These are phyloP conservation scores for Xestoiulus laeticollis DNA, from an alignment of 2,888 invertebrate genomes.

Conservation along the genomic window DNA sequence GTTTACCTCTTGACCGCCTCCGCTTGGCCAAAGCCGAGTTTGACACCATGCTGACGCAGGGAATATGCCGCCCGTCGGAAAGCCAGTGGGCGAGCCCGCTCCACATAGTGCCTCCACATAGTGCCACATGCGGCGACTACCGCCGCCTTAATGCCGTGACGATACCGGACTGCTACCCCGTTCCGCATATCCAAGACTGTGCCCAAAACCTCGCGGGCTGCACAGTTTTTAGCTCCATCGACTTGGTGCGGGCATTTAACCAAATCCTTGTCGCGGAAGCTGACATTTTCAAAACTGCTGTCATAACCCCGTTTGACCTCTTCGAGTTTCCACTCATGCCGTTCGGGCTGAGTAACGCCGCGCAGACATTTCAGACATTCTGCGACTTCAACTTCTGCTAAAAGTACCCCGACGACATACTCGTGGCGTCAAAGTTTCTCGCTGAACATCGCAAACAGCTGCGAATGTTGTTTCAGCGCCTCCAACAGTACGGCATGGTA, in stretches of 20 bases:
- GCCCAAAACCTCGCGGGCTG: neutral
- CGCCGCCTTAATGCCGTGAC: neutral
- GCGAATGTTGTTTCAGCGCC: neutral
- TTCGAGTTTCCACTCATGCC: constrained; percentile 56
- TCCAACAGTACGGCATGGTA: neutral
- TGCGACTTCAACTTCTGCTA: too few relatives aligned
- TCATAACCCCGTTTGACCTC: neutral
- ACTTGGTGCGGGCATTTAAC: neutral
- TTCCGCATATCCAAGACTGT: neutral
- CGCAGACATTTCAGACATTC: constrained; percentile 52
- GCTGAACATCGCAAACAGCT: neutral
- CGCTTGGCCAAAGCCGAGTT: neutral
- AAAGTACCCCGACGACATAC: too few relatives aligned
- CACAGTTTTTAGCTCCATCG: neutral
- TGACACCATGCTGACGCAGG: neutral
- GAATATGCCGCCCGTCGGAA: neutral
- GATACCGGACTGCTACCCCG: neutral
- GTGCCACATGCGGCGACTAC: neutral
- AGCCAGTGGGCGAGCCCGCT: neutral
- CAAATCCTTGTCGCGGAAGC: neutral
- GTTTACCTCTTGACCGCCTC: neutral
- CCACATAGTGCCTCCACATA: neutral
- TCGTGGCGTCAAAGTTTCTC: too few relatives aligned
- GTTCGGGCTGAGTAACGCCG: constrained; percentile 55
- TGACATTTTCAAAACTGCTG: neutral